phyloP scores from a whole-genome alignment of 2,888 invertebrate species.

The Limnephilus auricula region DNA sequence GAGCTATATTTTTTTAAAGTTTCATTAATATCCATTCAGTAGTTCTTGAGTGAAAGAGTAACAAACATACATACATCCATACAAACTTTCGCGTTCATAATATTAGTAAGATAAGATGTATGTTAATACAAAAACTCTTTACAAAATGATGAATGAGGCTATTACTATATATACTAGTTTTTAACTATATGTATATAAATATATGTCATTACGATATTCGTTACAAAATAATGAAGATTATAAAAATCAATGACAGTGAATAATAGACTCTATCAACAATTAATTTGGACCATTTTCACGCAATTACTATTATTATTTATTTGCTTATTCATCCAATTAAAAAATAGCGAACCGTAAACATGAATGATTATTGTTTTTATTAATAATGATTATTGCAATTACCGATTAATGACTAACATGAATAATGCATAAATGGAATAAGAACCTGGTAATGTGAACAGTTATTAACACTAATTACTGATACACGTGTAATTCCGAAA shows the following conservation, averaged over 20 bases:
- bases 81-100: too few relatives aligned
- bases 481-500: too few relatives aligned
- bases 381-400: background rate
- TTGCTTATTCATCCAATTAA: background rate
- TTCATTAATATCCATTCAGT: too few relatives aligned
- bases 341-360: background rate
- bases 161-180: too few relatives aligned
- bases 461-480: background rate
- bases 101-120: too few relatives aligned
- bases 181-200: too few relatives aligned
- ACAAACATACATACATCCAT: too few relatives aligned
- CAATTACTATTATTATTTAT: background rate
- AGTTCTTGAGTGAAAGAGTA: too few relatives aligned
- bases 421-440: background rate
- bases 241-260: background rate
- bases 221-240: background rate
- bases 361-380: background rate
- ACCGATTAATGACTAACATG: background rate
- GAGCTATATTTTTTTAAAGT: too few relatives aligned
- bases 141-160: too few relatives aligned
- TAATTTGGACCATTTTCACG: background rate
- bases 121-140: too few relatives aligned
- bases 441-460: background rate
- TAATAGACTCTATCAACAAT: background rate
- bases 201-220: too few relatives aligned